These are phyloP conservation scores for Syrista parreyssii DNA, from an alignment of 2,888 invertebrate genomes.

Conservation along the genomic window DNA sequence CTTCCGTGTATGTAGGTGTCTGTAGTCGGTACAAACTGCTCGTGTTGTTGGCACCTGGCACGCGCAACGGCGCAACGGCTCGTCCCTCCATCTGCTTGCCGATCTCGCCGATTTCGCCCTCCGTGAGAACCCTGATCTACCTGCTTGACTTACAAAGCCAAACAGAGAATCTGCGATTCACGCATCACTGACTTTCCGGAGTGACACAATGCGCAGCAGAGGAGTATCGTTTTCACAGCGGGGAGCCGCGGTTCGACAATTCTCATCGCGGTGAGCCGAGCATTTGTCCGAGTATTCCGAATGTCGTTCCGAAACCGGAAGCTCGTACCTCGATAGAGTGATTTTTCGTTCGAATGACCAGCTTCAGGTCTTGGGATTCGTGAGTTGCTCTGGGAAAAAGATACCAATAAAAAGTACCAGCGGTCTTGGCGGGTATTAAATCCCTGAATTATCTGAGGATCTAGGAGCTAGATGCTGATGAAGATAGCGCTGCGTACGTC, in stretches of 20 bases:
- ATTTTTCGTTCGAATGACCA: neutral
- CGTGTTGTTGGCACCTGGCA: conserved; percentile 31
- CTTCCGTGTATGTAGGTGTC: neutral
- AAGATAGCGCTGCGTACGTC: conserved; percentile 2
- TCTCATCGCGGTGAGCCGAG: neutral
- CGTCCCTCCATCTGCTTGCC: conserved; percentile 14
- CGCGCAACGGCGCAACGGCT: conserved; percentile 29
- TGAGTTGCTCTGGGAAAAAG: neutral
- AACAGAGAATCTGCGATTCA: neutral
- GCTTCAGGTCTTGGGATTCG: neutral
- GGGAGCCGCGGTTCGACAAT: neutral
- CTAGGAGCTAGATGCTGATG: neutral
- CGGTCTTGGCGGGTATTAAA: neutral
- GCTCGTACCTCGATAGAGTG: neutral
- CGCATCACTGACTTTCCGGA: neutral
- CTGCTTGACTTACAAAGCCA: conserved; percentile 21
- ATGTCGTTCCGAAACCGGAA: neutral
- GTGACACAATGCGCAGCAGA: neutral
- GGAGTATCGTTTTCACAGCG: neutral
- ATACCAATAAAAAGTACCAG: neutral
- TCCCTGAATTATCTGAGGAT: neutral
- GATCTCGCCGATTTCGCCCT: conserved; percentile 5
- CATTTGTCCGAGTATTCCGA: neutral
- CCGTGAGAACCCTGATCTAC: conserved; percentile 36
- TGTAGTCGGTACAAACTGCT: conserved; percentile 9